Evolutionary conservation across 2,797 vertebrate genomes (phyloP), one percentile per base, ranked within the genome.

Genomic region (Thunnus albacares): DNA sequence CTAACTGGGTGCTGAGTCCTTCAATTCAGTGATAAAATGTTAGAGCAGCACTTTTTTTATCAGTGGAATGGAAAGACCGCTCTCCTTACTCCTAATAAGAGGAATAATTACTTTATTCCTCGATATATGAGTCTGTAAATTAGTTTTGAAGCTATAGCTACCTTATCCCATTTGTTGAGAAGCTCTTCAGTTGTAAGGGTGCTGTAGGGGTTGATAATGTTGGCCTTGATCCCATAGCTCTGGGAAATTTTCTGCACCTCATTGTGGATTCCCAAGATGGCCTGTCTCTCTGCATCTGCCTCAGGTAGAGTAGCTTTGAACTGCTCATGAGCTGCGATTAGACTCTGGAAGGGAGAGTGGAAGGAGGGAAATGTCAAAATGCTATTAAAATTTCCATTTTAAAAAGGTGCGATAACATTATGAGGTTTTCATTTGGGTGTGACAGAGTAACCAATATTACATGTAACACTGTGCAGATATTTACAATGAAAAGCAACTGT

Each of bases 171-270:
- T 92, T 98, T 98, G 92, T 89, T 93, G 59, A 97, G 96, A 57
- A 99, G 96, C 70, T 98, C 97, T 0, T 99, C 97, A 0, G 96
- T 93, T 66, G 96, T 97, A 85, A 98, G 95, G 1, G 96, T 96
- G 95, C 97, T 98, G 91, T 98, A 99, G 6, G 97, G 98, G 91
- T 99, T 99, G 87, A 88, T 94, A 26, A 97, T 93, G 55, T 93
- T 95, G 83, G 97, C 95, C 88, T 95, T 96, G 94, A 99, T 97
- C 86, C 84, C 97, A 61, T 99, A 99, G 89, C 97, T 99, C 94
- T 99, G 97, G 83, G 97, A 97, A 83, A 99, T 98, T 92, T 99
- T 99, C 87, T 96, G 97, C 89, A 99, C 97, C 94, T 99, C 98
- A 13, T 96, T 98, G 85, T 98, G 97, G 90, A 99, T 98, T 83